Evolutionary conservation across 2,113 vertebrate genomes (phyloP), one percentile per base, ranked within the genome.

Genomic region (Oreochromis niloticus): DNA sequence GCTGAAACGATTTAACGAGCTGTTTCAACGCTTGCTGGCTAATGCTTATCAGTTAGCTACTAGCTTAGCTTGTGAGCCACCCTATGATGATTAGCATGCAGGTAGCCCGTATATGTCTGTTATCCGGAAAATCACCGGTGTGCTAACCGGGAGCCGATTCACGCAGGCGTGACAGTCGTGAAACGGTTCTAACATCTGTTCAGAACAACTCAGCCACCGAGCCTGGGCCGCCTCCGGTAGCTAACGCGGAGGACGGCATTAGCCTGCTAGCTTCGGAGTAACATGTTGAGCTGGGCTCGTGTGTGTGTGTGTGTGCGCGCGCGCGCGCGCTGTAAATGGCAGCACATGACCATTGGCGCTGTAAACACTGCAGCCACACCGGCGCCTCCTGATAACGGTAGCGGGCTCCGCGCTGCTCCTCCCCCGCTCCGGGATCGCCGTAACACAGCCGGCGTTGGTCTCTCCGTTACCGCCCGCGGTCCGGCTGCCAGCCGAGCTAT

Each of bases 11-110:
- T 80, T 89, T 91, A 48, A 46, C 56, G 11, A 52, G 66, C 19
- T 85, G 85, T 93, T 93, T 93, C 66, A 19, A 14, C 27, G 87
- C 85, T 68, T 84, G 84, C 59, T 94, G 91, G 90, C 89, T 83
- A 71, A 66, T 84, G 91, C 88, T 94, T 94, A 82, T 2, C 66
- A 57, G 83, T 41, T 79, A 90, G 88, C 82, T 9, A 27, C 30
- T 43, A 87, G 88, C 86, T 89, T 63, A 50, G 88, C 85, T 91
- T 86, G 84, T 57, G 82, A 86, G 71, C 81, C 86, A 73, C 81
- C 57, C 48, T 83, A 19, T 79, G 43, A 41, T 16, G 22, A 85
- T 50, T 89, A 57, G 85, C 63, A 30, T 54, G 7, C 3, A 80
- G 85, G 61, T 88, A 92, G 30, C 39, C n/a, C 32, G 19, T 9